phyloP scores from a whole-genome alignment of 1,140 invertebrate species.

The Lordiphosa stackelbergi region DNA sequence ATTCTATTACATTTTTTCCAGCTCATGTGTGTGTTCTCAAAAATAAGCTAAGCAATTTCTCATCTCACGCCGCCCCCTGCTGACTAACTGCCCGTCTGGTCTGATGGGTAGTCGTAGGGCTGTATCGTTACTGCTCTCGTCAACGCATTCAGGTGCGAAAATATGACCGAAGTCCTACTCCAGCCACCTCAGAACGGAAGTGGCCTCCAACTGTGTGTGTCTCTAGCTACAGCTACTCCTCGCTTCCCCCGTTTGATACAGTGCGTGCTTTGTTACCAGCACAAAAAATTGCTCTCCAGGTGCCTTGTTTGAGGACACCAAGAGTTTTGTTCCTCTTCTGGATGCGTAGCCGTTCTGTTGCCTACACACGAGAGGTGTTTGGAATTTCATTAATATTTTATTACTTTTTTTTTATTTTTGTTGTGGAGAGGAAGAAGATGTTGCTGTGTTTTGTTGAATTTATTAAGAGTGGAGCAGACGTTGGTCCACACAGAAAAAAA shows the following conservation, averaged over 20 bases:
- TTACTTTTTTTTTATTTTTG: conserved; percentile 50
- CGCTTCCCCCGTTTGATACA: conserved; percentile 16
- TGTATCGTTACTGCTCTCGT: conserved; percentile 20
- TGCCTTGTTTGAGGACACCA: conserved; percentile 31
- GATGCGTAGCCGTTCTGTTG: conserved; percentile 14
- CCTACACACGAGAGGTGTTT: conserved; percentile 67
- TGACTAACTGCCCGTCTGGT: too few species aligned
- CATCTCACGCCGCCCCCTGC: not conserved
- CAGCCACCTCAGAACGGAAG: conserved; percentile 44
- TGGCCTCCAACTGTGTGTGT: conserved; percentile 39
- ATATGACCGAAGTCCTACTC: conserved; percentile 36
- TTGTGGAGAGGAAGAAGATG: conserved; percentile 24
- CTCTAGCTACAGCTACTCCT: conserved; percentile 14
- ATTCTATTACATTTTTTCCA: not conserved
- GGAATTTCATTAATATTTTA: conserved; percentile 77
- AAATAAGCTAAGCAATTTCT: not conserved
- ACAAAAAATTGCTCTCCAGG: conserved; percentile 65
- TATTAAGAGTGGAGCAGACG: conserved; percentile 50
- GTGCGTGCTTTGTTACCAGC: conserved; percentile 71
- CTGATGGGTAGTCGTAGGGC: not conserved
- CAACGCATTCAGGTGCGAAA: conserved; percentile 54
- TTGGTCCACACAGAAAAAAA: not conserved
- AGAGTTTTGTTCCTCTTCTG: conserved; percentile 21
- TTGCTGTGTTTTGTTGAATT: conserved; percentile 55
- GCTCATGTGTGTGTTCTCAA: too few species aligned